phyloP scores from a whole-genome alignment of 1,140 invertebrate species.

The Adelges cooleyi region DNA sequence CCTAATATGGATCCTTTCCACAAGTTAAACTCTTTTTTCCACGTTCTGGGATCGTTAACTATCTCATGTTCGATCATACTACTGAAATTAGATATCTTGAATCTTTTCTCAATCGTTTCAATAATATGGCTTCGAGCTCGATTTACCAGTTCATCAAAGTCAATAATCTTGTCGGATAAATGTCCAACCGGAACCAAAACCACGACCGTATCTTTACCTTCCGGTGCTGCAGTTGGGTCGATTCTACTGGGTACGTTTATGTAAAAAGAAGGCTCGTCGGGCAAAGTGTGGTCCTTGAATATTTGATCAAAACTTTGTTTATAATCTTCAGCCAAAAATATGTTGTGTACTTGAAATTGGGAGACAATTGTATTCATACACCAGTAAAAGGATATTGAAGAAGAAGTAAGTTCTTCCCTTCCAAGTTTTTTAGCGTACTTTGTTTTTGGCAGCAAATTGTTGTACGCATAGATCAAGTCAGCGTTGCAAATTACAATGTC shows the following conservation, averaged over 20 bases:
- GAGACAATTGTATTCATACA: too few species aligned
- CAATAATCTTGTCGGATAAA: neutral
- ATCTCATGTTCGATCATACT: neutral
- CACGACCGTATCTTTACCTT: neutral
- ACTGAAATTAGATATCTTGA: neutral
- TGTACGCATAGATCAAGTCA: conserved; percentile 9
- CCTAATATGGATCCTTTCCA: conserved; percentile 4
- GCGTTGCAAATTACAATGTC: conserved; percentile 17
- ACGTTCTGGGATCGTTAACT: neutral
- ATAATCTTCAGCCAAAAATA: neutral
- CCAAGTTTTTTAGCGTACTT: too few species aligned
- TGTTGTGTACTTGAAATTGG: too few species aligned
- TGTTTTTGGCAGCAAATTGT: neutral
- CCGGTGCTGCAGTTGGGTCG: neutral
- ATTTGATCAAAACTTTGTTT: conserved; percentile 4
- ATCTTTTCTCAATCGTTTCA: neutral
- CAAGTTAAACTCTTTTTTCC: neutral
- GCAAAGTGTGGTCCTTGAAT: neutral
- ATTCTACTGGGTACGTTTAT: neutral
- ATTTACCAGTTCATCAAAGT: neutral
- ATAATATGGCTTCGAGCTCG: neutral
- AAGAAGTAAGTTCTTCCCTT: too few species aligned
- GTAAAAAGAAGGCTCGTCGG: neutral
- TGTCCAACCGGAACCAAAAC: conserved; percentile 1
- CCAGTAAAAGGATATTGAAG: too few species aligned